Base-by-base conservation (phyloP, 1,140 invertebrate species). In the Stratiolaelaps scimitus region DNA sequence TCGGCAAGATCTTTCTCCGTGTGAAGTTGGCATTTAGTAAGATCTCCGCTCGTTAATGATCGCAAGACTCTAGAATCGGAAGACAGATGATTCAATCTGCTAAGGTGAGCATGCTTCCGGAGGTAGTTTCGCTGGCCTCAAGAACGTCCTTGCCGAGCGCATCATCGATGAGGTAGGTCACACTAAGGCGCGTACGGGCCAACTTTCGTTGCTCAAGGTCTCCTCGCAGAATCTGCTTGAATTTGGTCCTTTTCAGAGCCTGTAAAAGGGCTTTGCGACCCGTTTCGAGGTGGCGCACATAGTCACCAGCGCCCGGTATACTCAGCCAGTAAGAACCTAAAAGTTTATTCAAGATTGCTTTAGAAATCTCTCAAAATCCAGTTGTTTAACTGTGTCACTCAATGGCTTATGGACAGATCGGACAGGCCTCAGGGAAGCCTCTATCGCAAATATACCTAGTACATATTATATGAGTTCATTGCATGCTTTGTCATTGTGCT, bases 171-270 rank as follows among this genome's bases (percentile, higher is more conserved):
- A 60, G 53, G 10, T 29, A 60, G 26, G 53, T 20, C 15, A 34
- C 4, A 23, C 53, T 60, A 4, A 60, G 23, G 26, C 34, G 26
- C n/a, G 26, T 20, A 29, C 34, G 53, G 34, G 53, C 26, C 15
- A 64, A 53, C 47, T 64, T 68, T 68, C 47, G 10, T 19, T 68
- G 47, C 66, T 45, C 47, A 28, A 67, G 17, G 43, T 46, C 40
- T 13, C 56, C 65, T 34, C 65, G 68, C 23, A 23, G 65, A 34
- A 43, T 65, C 23, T 44, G 44, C 43, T 66, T 66, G 34, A 56
- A 43, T 60, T 66, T 64, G 15, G 45, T 67, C 29, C 29, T 67
- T 46, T 15, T 17, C 13, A 65, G 46, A 64, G 26, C 34, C n/a
- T 64, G 28, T 6, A 65, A 15, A 10, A 60, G 53, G 6, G 53